Conservation (phyloP, 1,140 invertebrate genomes). For the Bombus pascuorum region DNA sequence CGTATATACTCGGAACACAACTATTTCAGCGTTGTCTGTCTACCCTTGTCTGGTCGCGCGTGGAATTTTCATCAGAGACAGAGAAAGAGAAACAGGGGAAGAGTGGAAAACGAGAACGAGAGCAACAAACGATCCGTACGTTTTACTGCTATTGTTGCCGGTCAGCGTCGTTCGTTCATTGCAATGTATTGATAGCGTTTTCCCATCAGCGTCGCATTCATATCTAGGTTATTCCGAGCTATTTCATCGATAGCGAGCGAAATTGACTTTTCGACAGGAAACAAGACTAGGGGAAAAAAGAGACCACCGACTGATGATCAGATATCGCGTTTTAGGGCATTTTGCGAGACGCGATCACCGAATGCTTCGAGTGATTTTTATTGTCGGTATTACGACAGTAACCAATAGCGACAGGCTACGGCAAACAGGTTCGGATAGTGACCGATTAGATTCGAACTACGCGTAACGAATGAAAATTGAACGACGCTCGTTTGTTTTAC, state of each 20-base stretch:
- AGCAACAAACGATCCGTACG: not conserved
- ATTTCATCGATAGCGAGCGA: constrained; percentile 16
- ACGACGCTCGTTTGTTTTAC: too few species aligned
- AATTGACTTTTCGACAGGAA: constrained; percentile 34
- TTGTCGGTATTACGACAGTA: not conserved
- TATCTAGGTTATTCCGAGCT: constrained; percentile 39
- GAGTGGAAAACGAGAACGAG: not conserved
- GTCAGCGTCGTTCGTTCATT: constrained; percentile 16
- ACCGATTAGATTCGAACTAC: too few species aligned
- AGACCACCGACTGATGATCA: not conserved
- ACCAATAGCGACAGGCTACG: not conserved
- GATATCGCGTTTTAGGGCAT: not conserved
- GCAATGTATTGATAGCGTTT: constrained; percentile 43
- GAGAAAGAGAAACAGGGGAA: not conserved
- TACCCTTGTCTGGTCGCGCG: not conserved
- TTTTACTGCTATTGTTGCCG: constrained; percentile 30
- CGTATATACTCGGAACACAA: constrained; percentile 1
- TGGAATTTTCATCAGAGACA: constrained; percentile 29
- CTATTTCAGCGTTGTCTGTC: constrained; percentile 4
- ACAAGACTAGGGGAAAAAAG: not conserved
- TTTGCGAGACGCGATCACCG: too few species aligned
- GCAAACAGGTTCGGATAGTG: too few species aligned
- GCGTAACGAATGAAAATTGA: too few species aligned
- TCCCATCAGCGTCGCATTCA: constrained; percentile 28
- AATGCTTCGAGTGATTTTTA: not conserved